phyloP scores from a whole-genome alignment of 2,888 invertebrate genomes.

The Aleiodes leptofemur region DNA sequence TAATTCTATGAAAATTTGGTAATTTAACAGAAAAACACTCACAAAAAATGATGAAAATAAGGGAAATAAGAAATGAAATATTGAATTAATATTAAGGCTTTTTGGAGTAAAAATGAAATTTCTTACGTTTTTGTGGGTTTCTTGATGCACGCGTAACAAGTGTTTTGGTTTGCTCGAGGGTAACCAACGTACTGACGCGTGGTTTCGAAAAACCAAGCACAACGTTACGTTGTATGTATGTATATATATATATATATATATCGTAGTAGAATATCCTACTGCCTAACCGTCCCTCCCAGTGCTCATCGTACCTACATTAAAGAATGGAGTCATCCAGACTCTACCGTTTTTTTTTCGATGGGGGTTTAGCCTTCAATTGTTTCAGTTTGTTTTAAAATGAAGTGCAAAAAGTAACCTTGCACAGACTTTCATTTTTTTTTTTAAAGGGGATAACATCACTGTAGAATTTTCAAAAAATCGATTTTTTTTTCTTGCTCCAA shows the following conservation, averaged over 20 bases:
- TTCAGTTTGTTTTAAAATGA: background rate
- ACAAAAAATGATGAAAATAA: too few relatives aligned
- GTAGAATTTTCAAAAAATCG: too few relatives aligned
- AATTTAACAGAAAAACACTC: too few relatives aligned
- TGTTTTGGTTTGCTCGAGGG: slow-evolving; percentile 28
- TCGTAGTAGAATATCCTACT: background rate
- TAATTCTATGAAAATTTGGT: too few relatives aligned
- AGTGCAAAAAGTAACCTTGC: too few relatives aligned
- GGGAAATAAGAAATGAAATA: too few relatives aligned
- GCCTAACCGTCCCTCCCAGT: background rate
- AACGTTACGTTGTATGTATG: background rate
- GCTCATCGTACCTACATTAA: slow-evolving; percentile 1
- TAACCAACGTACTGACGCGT: slow-evolving; percentile 18
- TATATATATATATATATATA: too few relatives aligned
- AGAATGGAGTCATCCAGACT: background rate
- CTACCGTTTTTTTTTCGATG: background rate
- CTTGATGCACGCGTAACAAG: background rate
- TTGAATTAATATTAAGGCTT: background rate
- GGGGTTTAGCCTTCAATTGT: slow-evolving; percentile 20
- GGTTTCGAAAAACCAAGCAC: background rate
- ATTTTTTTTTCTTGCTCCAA: too few relatives aligned
- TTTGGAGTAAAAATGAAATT: background rate
- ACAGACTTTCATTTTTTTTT: too few relatives aligned
- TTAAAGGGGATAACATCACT: too few relatives aligned
- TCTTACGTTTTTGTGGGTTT: background rate